Conservation (phyloP, 2,113 vertebrate genomes). For the Cygnus atratus region DNA sequence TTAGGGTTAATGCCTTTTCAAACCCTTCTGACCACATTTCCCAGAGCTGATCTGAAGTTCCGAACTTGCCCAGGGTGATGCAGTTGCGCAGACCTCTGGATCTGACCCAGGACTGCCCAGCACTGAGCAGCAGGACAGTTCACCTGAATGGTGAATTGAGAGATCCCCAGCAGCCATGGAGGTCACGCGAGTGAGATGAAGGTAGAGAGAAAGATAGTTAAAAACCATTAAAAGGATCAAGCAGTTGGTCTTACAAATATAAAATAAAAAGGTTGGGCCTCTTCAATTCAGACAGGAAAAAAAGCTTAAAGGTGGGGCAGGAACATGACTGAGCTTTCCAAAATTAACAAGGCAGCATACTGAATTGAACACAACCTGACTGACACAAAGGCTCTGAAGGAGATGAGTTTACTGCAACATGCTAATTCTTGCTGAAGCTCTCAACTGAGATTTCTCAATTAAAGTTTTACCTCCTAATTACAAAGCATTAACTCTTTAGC, state of each 20-base stretch:
- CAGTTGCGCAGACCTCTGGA: neutral
- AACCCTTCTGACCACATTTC: neutral
- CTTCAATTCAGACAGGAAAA: conserved; percentile 47
- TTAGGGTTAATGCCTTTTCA: neutral
- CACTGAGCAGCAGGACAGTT: neutral
- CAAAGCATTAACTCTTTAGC: neutral
- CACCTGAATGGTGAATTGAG: neutral
- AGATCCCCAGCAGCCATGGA: neutral
- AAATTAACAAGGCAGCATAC: neutral
- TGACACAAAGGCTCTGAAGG: neutral
- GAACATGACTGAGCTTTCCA: conserved; percentile 22
- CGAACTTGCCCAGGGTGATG: neutral
- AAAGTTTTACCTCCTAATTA: neutral
- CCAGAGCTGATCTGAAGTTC: rapidly evolving
- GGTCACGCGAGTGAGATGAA: neutral
- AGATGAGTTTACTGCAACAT: neutral
- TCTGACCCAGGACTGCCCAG: neutral
- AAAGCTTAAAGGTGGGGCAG: conserved; percentile 44
- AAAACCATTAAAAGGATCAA: conserved; percentile 1
- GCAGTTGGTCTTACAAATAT: neutral
- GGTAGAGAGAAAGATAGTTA: neutral
- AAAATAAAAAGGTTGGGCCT: neutral
- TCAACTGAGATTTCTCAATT: neutral
- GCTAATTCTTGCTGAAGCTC: neutral
- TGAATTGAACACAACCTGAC: neutral